Evolutionary conservation across 2,113 vertebrate species (phyloP).

Genomic region (Spea bombifrons): DNA sequence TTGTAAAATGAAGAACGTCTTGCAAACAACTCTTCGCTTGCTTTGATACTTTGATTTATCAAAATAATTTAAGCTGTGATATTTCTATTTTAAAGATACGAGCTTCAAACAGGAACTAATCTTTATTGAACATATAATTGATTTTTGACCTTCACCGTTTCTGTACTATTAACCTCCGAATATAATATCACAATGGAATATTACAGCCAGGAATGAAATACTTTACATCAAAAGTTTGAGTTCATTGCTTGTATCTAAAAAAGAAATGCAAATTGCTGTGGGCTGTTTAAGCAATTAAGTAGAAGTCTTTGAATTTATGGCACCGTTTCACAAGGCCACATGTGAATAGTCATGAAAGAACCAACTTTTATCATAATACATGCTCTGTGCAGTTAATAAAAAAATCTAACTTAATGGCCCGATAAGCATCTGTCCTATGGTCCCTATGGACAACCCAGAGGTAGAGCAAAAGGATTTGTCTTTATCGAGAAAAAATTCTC

Average conservation of each 20-base stretch:
- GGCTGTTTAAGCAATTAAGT: no score
- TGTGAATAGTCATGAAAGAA: no score
- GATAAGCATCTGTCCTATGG: no score
- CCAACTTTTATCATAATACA: no score
- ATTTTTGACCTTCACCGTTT: neutral
- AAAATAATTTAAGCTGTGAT: constrained; percentile 7
- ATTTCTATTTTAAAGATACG: constrained; percentile 2
- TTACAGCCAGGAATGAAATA: neutral
- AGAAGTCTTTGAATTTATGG: no score
- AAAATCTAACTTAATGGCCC: no score
- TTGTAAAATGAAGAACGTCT: neutral
- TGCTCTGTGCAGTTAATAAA: no score
- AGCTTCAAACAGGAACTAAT: constrained; percentile 3
- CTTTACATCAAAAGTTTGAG: neutral
- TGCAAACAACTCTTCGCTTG: neutral
- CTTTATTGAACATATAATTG: constrained; percentile 5
- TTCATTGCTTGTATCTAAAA: neutral
- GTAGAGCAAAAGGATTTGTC: no score
- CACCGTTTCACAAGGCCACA: no score
- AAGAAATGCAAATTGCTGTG: neutral
- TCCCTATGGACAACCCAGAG: no score
- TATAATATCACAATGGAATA: neutral
- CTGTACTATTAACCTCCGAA: neutral
- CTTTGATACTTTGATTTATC: constrained; percentile 10
- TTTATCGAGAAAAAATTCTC: no score